A percentile compares a stretch with the other conserved stretches of the same genome.
These are phyloP conservation scores for Alloscopus bannaensis DNA, from an alignment of 2,888 invertebrate species.

Conservation along the genomic window DNA sequence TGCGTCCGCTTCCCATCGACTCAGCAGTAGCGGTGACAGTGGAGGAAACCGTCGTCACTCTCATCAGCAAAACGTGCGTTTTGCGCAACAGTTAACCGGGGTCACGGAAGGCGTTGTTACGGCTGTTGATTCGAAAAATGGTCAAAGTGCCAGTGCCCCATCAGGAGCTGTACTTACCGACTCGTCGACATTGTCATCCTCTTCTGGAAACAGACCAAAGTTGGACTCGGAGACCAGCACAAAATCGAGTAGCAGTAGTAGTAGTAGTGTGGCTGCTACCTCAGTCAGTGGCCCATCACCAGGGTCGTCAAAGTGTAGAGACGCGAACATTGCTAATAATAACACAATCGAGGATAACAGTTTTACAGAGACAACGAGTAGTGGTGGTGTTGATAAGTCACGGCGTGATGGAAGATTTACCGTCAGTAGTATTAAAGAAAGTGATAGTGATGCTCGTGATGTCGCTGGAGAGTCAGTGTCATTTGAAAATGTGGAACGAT, in stretches of 20 bases:
- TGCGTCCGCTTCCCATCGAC: not conserved
- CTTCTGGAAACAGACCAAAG: slow-evolving; percentile 31
- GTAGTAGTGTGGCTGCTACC: slow-evolving; percentile 2
- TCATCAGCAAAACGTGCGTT: slow-evolving; percentile 43
- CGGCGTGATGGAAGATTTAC: slow-evolving; percentile 61
- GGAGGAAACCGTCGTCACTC: slow-evolving; percentile 48
- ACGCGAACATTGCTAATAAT: slow-evolving; percentile 61
- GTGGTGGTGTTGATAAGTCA: slow-evolving; percentile 25
- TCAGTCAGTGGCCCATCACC: slow-evolving; percentile 24
- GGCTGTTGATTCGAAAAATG: slow-evolving; percentile 49
- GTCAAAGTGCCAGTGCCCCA: slow-evolving; percentile 49
- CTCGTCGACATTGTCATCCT: slow-evolving; percentile 34
- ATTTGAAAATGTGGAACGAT: slow-evolving; percentile 58
- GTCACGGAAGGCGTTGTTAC: slow-evolving; percentile 52
- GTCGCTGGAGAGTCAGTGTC: slow-evolving; percentile 16
- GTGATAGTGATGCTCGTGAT: slow-evolving; percentile 52
- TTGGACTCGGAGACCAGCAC: not conserved
- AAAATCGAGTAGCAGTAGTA: not conserved
- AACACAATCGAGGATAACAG: slow-evolving; percentile 53
- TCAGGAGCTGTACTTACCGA: slow-evolving; percentile 24
- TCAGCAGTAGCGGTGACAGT: slow-evolving; percentile 8
- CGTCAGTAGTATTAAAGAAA: slow-evolving; percentile 62
- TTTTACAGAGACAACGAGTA: slow-evolving; percentile 23
- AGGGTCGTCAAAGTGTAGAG: slow-evolving; percentile 46
- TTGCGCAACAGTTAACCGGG: slow-evolving; percentile 43